Evolutionary conservation across 2,113 vertebrate genomes (phyloP), one percentile per base, ranked within the genome.

Genomic region (Pleuronectes platessa): DNA sequence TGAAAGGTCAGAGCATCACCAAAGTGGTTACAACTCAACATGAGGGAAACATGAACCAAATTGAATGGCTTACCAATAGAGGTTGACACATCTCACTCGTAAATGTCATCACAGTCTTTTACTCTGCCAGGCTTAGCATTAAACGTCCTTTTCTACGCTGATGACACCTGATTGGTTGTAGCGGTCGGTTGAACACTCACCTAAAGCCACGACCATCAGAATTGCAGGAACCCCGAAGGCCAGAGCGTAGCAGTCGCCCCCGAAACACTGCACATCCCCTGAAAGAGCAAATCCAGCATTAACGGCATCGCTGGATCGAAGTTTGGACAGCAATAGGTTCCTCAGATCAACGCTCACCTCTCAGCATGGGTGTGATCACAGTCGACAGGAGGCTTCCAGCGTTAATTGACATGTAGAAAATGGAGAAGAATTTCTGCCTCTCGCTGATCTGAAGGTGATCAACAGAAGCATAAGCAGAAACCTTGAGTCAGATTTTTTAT

Each of bases 381-480:
- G 96, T 99, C 0, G 98, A 99, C 92, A 99, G 85, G 89, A 99
- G 93, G 80, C 98, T 98, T 69, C 98, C 98, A 68, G 96, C 96
- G 61, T 99, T 99, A 92, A 99, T 98, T 17, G 98, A 94, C 92
- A 99, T 95, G 90, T 99, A 99, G 95, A 99, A 99, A 82, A 99
- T 95, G 62, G 98, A 99, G 93, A 99, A 99, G 93, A 98, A 99
- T 79, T 95, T 97, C 87, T 93, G 95, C 86, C 97, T 94, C 86
- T 99, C 96, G 0, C 91, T 89, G n/a, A 58, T 82, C 98, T 99
- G 91, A 17, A 83, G 49, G 21, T 0, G 47, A 74, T 15, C 0
- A 2, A 55, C 0, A 11, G 45, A 5, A 58, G 4, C 27, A 63
- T 53, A 18, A 65, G 31, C 40, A 42, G 10, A 42, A 42, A 40